Evolutionary conservation across 2,797 vertebrate species (phyloP).

Genomic region (Cetoscarus ocellatus): DNA sequence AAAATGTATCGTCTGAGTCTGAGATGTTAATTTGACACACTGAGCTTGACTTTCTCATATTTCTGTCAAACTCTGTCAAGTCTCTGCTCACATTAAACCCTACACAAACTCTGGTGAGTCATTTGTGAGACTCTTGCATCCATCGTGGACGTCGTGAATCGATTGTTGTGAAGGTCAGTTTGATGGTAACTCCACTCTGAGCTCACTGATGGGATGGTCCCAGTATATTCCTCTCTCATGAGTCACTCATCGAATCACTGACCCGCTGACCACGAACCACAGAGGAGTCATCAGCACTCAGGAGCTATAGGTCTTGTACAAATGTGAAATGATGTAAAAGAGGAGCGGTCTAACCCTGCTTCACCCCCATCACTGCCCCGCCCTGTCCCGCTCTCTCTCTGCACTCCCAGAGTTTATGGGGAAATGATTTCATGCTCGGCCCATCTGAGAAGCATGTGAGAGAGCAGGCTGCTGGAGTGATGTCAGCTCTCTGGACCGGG

Average conservation of each 20-base stretch:
- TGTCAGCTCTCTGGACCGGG: slow-evolving; percentile 69
- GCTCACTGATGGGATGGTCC: slow-evolving; percentile 7
- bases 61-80: background rate
- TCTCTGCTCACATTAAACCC: background rate
- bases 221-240: slow-evolving; percentile 18
- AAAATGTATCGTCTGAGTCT: too few species aligned
- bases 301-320: slow-evolving; percentile 50
- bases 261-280: slow-evolving; percentile 34
- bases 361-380: slow-evolving; percentile 16
- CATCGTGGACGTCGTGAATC: background rate
- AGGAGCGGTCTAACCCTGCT: slow-evolving; percentile 15
- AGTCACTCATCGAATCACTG: slow-evolving; percentile 34
- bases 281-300: slow-evolving; percentile 19
- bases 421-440: slow-evolving; percentile 80
- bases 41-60: too few species aligned
- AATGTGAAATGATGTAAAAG: slow-evolving; percentile 31
- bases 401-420: slow-evolving; percentile 66
- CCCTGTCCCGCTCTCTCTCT: background rate
- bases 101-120: too few species aligned
- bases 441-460: slow-evolving; percentile 75
- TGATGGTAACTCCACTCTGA: slow-evolving; percentile 8
- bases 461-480: slow-evolving; percentile 68
- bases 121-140: too few species aligned
- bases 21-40: too few species aligned
- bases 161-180: slow-evolving; percentile 1